Percentiles rank a stretch among this genome's conserved stretches.
Evolutionary conservation across 2,113 vertebrate species (phyloP).

Genomic region (Serinus canaria): DNA sequence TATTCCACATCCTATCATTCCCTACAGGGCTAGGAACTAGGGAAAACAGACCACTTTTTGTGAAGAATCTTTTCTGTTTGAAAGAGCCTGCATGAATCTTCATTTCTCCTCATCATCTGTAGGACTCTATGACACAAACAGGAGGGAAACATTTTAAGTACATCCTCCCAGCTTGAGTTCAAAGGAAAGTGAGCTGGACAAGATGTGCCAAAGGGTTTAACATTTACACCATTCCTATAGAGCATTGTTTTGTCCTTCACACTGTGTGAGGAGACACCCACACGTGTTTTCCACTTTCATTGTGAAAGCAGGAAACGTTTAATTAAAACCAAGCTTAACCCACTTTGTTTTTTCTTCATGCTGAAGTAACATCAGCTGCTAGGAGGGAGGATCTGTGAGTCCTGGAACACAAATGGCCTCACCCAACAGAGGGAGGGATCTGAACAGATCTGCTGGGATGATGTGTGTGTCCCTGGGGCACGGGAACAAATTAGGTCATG

Average conservation of each 20-base stretch:
- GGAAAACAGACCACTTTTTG: neutral
- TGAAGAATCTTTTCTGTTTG: neutral
- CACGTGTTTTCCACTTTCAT: slow-evolving; percentile 43
- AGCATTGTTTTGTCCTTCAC: slow-evolving; percentile 46
- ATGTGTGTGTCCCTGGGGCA: neutral
- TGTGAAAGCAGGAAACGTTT: slow-evolving; percentile 62
- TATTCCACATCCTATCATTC: neutral
- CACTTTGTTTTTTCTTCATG: slow-evolving; percentile 10
- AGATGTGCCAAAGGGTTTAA: slow-evolving; percentile 37
- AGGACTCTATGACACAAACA: neutral
- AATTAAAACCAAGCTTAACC: slow-evolving; percentile 48
- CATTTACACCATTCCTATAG: neutral
- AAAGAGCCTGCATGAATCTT: neutral
- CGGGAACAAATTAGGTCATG: fast-evolving
- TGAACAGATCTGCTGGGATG: fast-evolving
- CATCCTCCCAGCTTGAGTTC: neutral
- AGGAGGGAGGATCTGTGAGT: neutral
- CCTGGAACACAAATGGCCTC: slow-evolving; percentile 2
- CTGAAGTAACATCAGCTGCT: neutral
- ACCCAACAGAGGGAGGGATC: neutral
- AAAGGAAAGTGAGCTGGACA: slow-evolving; percentile 45
- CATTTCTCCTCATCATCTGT: neutral
- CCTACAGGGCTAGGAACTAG: neutral
- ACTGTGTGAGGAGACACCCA: slow-evolving; percentile 45
- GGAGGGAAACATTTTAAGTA: neutral